phyloP scores from a whole-genome alignment of 2,797 vertebrate species.

The Discoglossus pictus region DNA sequence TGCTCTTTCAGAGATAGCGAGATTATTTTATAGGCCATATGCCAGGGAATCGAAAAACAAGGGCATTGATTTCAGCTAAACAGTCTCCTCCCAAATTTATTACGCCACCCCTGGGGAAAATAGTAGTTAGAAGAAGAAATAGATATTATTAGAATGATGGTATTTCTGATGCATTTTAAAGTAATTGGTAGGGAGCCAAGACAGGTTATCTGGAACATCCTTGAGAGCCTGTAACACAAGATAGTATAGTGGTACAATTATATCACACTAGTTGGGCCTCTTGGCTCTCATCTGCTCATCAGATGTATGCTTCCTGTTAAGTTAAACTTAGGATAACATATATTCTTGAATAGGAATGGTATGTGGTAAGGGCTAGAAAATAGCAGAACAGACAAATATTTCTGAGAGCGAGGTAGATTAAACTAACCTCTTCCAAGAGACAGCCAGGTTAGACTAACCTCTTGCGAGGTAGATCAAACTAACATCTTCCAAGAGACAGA shows the following conservation, averaged over 20 bases:
- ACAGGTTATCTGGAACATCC: constrained; percentile 28
- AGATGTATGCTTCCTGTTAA: too few relatives aligned
- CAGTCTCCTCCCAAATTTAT: constrained; percentile 37
- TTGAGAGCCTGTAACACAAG: constrained; percentile 13
- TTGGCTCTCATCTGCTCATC: too few relatives aligned
- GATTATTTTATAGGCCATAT: constrained; percentile 47
- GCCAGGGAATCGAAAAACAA: constrained; percentile 40
- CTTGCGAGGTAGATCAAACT: too few relatives aligned
- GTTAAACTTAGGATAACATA: too few relatives aligned
- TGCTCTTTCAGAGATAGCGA: constrained; percentile 36
- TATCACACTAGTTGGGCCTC: too few relatives aligned
- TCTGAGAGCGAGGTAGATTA: too few relatives aligned
- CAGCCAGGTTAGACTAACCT: too few relatives aligned
- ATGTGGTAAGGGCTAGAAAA: too few relatives aligned
- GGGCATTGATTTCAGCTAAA: constrained; percentile 47
- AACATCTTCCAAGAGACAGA: too few relatives aligned
- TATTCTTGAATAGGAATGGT: too few relatives aligned
- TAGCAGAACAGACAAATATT: too few relatives aligned
- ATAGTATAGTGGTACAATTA: constrained; percentile 8
- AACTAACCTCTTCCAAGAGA: too few relatives aligned
- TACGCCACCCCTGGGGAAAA: constrained; percentile 35
- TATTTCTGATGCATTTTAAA: constrained; percentile 41
- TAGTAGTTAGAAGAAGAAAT: constrained; percentile 31
- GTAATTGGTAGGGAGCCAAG: constrained; percentile 36
- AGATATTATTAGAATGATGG: constrained; percentile 38